Base-by-base conservation (phyloP, 2,113 vertebrate genomes). In the Ellobius talpinus region DNA sequence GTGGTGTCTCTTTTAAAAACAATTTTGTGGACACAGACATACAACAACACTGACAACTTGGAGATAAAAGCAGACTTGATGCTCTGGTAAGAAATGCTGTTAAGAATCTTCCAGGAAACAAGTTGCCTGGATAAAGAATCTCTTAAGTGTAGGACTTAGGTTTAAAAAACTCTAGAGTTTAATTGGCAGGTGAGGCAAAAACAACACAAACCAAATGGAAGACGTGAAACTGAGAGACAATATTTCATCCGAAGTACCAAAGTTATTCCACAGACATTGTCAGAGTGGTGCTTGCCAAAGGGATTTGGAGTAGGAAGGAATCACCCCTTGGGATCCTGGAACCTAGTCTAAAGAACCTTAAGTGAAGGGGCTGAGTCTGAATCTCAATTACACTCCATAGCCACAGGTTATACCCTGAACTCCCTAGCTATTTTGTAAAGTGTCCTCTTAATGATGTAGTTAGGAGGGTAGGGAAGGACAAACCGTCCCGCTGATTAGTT, bases 341-440 rank as follows among this genome's bases (percentile, higher is more conserved):
- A 82, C 76, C 68, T 36, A 58, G 70, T 87, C 70, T 97, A 97
- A 97, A 96, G 96, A 97, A 77, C 31, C 72, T 86, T 96, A 96
- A 97, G 52, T 96, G 95, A 86, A 95, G 92, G 65, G 70, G 77
- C 26, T 95, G 81, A 74, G 72, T 97, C 42, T 16, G 23, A 88
- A 82, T 92, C 89, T 96, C 94, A 96, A 70, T 98, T 97, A 90
- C 63, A 39, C 82, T 77, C 61, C 61, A 58, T 77, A 93, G 97
- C 92, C 61, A 7, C 6, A 10, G 95, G 90, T 94, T 96, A 13
- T 85, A 13, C 39, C 52, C 66, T 87, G 36, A 88, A 95, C 78
- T 96, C 94, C 72, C 79, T 14, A 92, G 92, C 85, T 96, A 19
- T 89, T 96, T 85, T 58, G 63, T 95, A 58, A 96, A 94, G 50